phyloP scores from a whole-genome alignment of 64 coral and sea anemone species.

The Montipora capricornis region DNA sequence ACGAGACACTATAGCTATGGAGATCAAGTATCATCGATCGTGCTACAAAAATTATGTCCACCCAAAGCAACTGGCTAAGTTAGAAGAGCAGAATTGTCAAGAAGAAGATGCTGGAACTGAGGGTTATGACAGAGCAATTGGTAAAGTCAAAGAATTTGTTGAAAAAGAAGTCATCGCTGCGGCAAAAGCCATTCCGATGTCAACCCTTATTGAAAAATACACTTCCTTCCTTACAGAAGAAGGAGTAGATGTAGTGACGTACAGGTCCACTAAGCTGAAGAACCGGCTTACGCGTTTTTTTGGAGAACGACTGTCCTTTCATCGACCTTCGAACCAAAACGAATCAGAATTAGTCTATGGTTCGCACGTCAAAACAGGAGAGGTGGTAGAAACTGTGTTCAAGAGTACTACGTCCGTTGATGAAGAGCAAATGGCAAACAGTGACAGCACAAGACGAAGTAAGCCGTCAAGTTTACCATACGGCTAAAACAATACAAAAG shows the following conservation, averaged over 20 bases:
- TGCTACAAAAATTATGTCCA: too few relatives aligned
- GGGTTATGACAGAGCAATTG: too few relatives aligned
- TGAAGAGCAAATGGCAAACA: constrained; percentile 26
- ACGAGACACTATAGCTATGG: too few relatives aligned
- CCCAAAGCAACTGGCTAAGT: too few relatives aligned
- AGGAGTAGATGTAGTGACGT: constrained; percentile 47
- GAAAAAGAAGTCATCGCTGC: too few relatives aligned
- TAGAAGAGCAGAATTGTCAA: too few relatives aligned
- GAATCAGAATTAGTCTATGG: constrained; percentile 64
- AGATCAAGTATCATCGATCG: too few relatives aligned
- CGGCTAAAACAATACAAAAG: constrained; percentile 26
- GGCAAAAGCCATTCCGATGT: too few relatives aligned
- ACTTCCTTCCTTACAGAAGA: constrained; percentile 14
- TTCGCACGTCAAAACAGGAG: constrained; percentile 49
- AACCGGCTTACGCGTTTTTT: constrained; percentile 43
- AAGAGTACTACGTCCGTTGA: background rate
- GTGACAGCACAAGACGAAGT: constrained; percentile 38
- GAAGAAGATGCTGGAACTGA: too few relatives aligned
- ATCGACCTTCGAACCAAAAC: constrained; percentile 44
- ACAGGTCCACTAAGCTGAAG: constrained; percentile 66
- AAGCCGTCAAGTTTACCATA: constrained; percentile 62
- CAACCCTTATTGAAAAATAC: background rate
- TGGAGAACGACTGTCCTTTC: constrained; percentile 57
- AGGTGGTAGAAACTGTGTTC: constrained; percentile 30
- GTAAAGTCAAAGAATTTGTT: too few relatives aligned